Conservation (phyloP, 2,113 vertebrate genomes). For the Tursiops truncatus region DNA sequence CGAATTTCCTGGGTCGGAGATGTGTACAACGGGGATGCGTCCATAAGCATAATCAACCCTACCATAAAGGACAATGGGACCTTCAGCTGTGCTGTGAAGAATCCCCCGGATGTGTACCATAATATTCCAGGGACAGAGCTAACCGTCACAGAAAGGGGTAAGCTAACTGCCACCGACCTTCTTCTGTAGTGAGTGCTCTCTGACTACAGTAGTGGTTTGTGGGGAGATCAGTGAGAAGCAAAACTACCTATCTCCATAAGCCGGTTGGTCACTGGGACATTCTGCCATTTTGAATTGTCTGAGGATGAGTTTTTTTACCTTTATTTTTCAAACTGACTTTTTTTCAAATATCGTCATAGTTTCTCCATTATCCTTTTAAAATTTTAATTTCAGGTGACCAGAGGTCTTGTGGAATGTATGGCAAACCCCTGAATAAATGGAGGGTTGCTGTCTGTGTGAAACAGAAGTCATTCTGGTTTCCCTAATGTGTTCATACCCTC, state of each 20-base stretch:
- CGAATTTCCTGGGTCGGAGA: conserved; percentile 90
- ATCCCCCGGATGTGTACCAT: conserved; percentile 95
- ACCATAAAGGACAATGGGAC: conserved; percentile 92
- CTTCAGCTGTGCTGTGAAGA: conserved; percentile 92
- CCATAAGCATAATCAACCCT: conserved; percentile 88
- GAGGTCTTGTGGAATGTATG: background rate
- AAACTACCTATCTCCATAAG: background rate
- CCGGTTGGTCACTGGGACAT: background rate
- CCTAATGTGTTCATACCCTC: background rate
- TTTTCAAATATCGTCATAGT: background rate
- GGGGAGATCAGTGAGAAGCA: background rate
- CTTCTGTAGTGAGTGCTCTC: no score
- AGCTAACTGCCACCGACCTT: conserved; percentile 41
- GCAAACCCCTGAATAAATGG: background rate
- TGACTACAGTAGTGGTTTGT: background rate
- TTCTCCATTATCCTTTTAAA: background rate
- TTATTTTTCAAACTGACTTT: conserved; percentile 26
- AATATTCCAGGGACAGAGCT: conserved; percentile 87
- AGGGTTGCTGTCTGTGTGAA: background rate
- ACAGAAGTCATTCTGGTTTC: background rate
- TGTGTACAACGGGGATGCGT: conserved; percentile 86
- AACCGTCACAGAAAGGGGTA: conserved; percentile 88
- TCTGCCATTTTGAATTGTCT: background rate
- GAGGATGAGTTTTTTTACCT: background rate
- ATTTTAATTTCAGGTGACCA: background rate